Evolutionary conservation across 2,888 invertebrate species (phyloP).

Genomic region (Melanchra persicariae): DNA sequence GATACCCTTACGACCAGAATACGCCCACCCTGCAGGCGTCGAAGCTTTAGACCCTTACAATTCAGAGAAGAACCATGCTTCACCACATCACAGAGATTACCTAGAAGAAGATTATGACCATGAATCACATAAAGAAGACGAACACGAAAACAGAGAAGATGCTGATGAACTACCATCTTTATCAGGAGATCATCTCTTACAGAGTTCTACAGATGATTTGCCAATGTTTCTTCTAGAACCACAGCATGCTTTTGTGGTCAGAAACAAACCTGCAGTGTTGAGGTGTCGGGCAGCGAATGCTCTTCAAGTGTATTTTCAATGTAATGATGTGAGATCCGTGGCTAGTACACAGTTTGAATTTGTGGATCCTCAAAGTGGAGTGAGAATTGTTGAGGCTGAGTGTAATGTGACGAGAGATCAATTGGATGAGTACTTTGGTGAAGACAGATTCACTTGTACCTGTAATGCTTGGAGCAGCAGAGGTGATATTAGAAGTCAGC

Average conservation of each 20-base stretch:
- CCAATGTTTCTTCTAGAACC: slow-evolving; percentile 97
- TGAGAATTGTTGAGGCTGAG: slow-evolving; percentile 96
- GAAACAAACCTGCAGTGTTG: slow-evolving; percentile 96
- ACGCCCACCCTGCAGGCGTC: slow-evolving; percentile 87
- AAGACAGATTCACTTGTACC: slow-evolving; percentile 97
- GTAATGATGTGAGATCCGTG: slow-evolving; percentile 94
- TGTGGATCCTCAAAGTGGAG: slow-evolving; percentile 97
- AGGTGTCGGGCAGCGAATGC: slow-evolving; percentile 98
- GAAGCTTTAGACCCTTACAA: slow-evolving; percentile 89
- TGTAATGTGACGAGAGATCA: slow-evolving; percentile 97
- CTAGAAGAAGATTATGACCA: slow-evolving; percentile 89
- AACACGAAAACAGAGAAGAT: slow-evolving; percentile 87
- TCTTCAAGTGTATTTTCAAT: slow-evolving; percentile 96
- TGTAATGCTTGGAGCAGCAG: slow-evolving; percentile 98
- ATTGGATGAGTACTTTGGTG: slow-evolving; percentile 98
- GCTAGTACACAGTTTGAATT: slow-evolving; percentile 94
- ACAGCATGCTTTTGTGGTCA: slow-evolving; percentile 96
- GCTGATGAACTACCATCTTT: slow-evolving; percentile 88
- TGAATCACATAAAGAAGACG: slow-evolving; percentile 86
- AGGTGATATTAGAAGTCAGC: slow-evolving; percentile 96
- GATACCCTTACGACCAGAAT: slow-evolving; percentile 86
- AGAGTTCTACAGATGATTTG: slow-evolving; percentile 92
- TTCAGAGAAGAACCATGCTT: slow-evolving; percentile 84
- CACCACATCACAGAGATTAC: slow-evolving; percentile 84
- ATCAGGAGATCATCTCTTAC: slow-evolving; percentile 86